These are phyloP conservation scores for Adelges cooleyi DNA, from an alignment of 1,140 invertebrate genomes.

Conservation along the genomic window DNA sequence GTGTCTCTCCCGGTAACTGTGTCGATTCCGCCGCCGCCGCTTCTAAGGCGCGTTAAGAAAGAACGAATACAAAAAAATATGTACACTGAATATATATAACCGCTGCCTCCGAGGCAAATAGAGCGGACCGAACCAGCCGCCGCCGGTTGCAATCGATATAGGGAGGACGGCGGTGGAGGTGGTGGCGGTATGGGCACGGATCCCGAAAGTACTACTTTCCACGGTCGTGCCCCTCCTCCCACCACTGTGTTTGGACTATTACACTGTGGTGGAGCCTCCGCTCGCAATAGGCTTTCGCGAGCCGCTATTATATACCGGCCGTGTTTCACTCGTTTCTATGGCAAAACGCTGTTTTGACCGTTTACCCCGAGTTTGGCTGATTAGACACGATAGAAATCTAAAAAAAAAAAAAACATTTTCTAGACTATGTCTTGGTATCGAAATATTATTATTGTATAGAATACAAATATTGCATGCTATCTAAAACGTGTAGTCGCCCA, in stretches of 20 bases:
- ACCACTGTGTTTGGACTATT: no score
- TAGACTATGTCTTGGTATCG: no score
- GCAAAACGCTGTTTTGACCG: no score
- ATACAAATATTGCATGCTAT: no score
- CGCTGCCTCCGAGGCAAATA: constrained; percentile 2
- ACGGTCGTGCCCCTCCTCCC: not conserved
- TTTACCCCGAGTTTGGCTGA: no score
- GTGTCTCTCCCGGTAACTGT: constrained; percentile 26
- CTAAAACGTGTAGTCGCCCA: no score
- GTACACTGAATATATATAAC: no score
- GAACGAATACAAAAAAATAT: not conserved
- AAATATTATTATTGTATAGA: no score
- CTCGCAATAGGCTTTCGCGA: not conserved
- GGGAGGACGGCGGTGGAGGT: not conserved
- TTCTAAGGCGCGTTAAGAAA: constrained; percentile 1
- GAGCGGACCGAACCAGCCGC: constrained; percentile 10
- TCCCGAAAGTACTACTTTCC: constrained; percentile 14
- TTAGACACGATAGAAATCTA: no score
- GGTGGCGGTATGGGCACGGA: not conserved
- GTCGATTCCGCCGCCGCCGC: constrained; percentile 1
- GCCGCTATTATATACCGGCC: no score
- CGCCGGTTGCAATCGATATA: constrained; percentile 12
- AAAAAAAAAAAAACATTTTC: no score
- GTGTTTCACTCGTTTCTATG: no score
- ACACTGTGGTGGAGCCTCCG: not conserved